Percentiles rank a stretch among this genome's conserved stretches.
These are phyloP conservation scores for Epinephelus cyanopodus DNA, from an alignment of 2,113 vertebrate species.

Conservation along the genomic window DNA sequence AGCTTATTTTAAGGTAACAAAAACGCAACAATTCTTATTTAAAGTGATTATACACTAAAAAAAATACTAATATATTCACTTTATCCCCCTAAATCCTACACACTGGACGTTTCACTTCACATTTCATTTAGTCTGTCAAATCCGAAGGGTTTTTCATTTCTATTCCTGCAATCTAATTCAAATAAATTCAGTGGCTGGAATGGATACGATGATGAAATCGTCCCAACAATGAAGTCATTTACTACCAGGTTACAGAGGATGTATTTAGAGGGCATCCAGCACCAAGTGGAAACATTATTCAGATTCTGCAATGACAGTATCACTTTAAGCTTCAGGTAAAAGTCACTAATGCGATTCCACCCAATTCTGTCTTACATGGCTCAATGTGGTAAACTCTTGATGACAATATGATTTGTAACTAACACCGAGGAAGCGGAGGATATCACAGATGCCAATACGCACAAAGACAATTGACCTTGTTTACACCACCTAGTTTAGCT, in stretches of 20 bases:
- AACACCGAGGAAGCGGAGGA: slow-evolving; percentile 80
- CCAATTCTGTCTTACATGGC: slow-evolving; percentile 62
- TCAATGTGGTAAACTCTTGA: slow-evolving; percentile 70
- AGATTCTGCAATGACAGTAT: slow-evolving; percentile 28
- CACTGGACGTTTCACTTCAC: neutral
- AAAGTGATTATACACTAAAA: too few species aligned
- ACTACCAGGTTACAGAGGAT: slow-evolving; percentile 38
- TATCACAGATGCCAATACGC: slow-evolving; percentile 80
- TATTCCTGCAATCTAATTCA: slow-evolving; percentile 25
- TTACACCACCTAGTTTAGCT: slow-evolving; percentile 86
- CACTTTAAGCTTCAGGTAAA: slow-evolving; percentile 24
- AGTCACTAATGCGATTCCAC: slow-evolving; percentile 41
- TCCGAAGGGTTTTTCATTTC: slow-evolving; percentile 16
- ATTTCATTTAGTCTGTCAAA: slow-evolving; percentile 14
- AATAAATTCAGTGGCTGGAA: slow-evolving; percentile 40
- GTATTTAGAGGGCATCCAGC: slow-evolving; percentile 59
- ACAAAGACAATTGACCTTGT: slow-evolving; percentile 84
- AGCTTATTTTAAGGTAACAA: too few species aligned
- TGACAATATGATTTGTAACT: slow-evolving; percentile 72
- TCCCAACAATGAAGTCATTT: slow-evolving; percentile 37
- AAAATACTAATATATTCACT: too few species aligned
- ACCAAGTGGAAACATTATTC: slow-evolving; percentile 45
- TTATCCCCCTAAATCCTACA: neutral
- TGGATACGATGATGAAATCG: slow-evolving; percentile 34
- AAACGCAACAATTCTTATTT: too few species aligned